Percentiles rank a stretch among this genome's conserved stretches.
phyloP scores from a whole-genome alignment of 2,113 vertebrate species.

The Oreochromis niloticus region DNA sequence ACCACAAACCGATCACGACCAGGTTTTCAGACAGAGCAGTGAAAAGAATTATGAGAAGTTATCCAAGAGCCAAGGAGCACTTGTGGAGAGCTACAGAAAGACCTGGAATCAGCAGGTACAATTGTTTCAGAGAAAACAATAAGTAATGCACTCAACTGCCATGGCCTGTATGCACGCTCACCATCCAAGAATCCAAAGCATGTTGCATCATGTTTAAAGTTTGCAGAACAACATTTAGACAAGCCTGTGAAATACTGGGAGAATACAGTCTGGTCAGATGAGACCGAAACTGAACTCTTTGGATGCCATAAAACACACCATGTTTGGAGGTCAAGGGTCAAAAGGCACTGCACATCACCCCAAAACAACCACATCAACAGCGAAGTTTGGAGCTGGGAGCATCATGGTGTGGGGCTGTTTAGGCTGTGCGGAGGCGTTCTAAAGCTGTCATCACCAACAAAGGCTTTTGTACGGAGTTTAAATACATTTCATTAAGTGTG shows the following conservation, averaged over 20 bases:
- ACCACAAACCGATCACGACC: not conserved
- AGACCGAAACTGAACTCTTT: not conserved
- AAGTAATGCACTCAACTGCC: not conserved
- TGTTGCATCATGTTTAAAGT: not conserved
- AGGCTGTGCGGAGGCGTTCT: not conserved
- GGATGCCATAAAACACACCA: not conserved
- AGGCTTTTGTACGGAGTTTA: not conserved
- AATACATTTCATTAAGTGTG: not conserved
- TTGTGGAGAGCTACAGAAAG: not conserved
- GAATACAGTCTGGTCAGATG: not conserved
- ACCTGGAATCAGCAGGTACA: not conserved
- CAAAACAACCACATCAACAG: not conserved
- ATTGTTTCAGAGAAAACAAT: not conserved
- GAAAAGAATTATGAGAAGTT: not conserved
- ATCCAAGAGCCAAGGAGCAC: not conserved
- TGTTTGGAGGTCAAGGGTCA: not conserved
- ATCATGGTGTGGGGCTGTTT: not conserved
- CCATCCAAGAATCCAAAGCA: not conserved
- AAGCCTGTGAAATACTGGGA: not conserved
- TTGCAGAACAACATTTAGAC: not conserved
- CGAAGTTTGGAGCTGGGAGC: not conserved
- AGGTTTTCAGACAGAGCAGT: not conserved
- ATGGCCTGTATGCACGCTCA: not conserved
- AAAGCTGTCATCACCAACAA: not conserved
- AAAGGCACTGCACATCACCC: not conserved